phyloP scores from a whole-genome alignment of 1,140 invertebrate species.

The Orchesella cincta region DNA sequence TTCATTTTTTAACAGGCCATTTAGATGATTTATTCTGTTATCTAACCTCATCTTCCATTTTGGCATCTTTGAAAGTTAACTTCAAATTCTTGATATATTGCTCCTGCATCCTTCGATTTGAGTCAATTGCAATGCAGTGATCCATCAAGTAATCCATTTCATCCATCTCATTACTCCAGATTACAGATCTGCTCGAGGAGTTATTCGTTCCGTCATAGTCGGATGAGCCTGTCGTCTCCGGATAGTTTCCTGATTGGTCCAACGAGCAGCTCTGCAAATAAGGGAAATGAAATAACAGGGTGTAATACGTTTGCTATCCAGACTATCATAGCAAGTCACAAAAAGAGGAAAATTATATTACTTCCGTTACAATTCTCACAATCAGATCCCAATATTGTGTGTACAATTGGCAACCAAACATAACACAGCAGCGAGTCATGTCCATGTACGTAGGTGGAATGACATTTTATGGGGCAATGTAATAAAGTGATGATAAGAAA shows the following conservation, averaged over 20 bases:
- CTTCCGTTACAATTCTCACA: not conserved
- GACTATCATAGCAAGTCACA: not conserved
- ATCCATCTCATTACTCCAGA: slow-evolving; percentile 57
- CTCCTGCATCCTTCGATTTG: slow-evolving; percentile 84
- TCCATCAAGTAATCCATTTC: slow-evolving; percentile 86
- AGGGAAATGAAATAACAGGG: not conserved
- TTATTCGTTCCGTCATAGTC: slow-evolving; percentile 48
- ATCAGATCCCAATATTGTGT: not conserved
- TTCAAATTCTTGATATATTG: slow-evolving; percentile 85
- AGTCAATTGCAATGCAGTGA: slow-evolving; percentile 86
- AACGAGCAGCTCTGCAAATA: slow-evolving; percentile 32
- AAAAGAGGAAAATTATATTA: not conserved
- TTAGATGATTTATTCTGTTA: no score
- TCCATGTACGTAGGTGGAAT: no score
- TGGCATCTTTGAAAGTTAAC: slow-evolving; percentile 76
- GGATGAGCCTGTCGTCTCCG: slow-evolving; percentile 37
- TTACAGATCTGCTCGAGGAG: slow-evolving; percentile 40
- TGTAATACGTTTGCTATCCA: not conserved
- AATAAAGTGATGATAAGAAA: no score
- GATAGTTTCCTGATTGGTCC: slow-evolving; percentile 39
- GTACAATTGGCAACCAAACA: not conserved
- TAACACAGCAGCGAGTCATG: not conserved
- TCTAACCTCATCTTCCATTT: slow-evolving; percentile 73
- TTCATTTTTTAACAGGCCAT: no score
- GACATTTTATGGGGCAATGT: no score